phyloP scores from a whole-genome alignment of 1,140 invertebrate genomes.

The Macrosteles quadrilineatus region DNA sequence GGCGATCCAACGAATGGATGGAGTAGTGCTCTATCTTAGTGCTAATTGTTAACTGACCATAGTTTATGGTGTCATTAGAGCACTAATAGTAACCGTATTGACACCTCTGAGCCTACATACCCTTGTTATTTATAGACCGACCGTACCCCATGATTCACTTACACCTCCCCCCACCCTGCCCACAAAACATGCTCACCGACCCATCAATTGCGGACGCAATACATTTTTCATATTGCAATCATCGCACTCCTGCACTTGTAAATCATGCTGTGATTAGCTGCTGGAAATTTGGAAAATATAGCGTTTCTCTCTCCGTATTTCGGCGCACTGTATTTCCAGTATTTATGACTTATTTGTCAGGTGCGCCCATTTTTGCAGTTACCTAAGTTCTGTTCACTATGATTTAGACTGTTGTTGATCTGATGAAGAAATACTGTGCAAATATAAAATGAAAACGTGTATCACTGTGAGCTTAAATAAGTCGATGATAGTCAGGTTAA shows the following conservation, averaged over 20 bases:
- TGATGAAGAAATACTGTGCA: background rate
- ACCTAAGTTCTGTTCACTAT: background rate
- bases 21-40: background rate
- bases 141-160: constrained; percentile 11
- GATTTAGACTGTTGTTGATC: background rate
- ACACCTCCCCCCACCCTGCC: background rate
- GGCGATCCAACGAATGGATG: background rate
- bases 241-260: constrained; percentile 3
- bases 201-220: constrained; percentile 1
- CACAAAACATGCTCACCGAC: constrained; percentile 1
- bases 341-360: constrained; percentile 9
- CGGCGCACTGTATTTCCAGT: background rate
- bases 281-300: background rate
- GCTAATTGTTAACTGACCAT: constrained; percentile 16
- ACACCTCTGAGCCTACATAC: constrained; percentile 10
- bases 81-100: constrained; percentile 7
- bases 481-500: background rate
- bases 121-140: constrained; percentile 7
- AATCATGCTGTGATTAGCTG: background rate
- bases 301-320: background rate
- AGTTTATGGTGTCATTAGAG: constrained; percentile 14
- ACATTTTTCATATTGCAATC: constrained; percentile 11
- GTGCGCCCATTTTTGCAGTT: background rate
- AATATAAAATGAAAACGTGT: background rate
- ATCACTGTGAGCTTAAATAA: background rate